phyloP scores from a whole-genome alignment of 2,113 vertebrate genomes.

The Myrmecophaga tridactyla region DNA sequence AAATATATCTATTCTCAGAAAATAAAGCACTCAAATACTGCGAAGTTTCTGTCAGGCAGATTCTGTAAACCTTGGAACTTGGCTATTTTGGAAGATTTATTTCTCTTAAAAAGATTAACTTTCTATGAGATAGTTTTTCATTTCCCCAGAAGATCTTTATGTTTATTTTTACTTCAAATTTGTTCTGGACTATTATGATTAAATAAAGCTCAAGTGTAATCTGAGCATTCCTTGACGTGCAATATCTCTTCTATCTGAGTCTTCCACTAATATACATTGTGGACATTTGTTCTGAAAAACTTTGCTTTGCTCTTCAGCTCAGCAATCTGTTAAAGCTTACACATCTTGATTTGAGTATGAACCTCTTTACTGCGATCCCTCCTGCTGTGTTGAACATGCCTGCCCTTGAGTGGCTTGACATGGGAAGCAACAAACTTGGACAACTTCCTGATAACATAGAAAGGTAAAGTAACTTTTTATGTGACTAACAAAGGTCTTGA shows the following conservation, averaged over 20 bases:
- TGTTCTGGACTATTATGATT: neutral
- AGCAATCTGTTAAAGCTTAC: constrained; percentile 88
- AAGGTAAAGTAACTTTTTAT: constrained; percentile 81
- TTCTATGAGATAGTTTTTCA: neutral
- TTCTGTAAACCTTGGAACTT: neutral
- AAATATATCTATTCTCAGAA: neutral
- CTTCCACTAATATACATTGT: neutral
- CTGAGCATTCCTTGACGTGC: neutral
- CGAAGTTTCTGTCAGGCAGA: neutral
- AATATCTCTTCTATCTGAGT: neutral
- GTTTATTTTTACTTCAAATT: neutral
- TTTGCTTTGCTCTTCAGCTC: constrained; percentile 83
- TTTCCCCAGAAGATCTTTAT: neutral
- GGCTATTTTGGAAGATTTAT: neutral
- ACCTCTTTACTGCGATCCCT: constrained; percentile 89
- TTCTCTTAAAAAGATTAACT: neutral
- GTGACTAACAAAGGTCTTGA: neutral
- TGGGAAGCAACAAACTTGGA: constrained; percentile 92
- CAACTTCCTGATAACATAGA: constrained; percentile 90
- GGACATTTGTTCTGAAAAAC: neutral
- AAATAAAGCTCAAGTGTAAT: neutral
- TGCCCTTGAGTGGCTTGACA: constrained; percentile 94
- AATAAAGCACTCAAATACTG: neutral
- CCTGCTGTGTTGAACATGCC: constrained; percentile 90
- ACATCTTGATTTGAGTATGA: constrained; percentile 96